Percentiles rank a stretch among this genome's conserved stretches.
Evolutionary conservation across 2,888 invertebrate species (phyloP).

Genomic region (Catocala fraxini): DNA sequence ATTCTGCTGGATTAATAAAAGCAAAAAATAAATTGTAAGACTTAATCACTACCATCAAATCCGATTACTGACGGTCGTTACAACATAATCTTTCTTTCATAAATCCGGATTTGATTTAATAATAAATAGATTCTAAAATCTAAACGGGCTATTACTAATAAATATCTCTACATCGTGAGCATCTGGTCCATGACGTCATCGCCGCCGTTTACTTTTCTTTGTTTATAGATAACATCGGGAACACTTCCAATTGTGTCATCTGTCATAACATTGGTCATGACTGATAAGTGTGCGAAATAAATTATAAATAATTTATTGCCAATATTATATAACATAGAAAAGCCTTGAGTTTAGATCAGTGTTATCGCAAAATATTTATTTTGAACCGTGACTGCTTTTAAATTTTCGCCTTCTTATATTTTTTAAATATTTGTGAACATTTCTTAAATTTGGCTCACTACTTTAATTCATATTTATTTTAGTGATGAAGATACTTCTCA

Average conservation of each 20-base stretch:
- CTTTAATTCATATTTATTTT: background rate
- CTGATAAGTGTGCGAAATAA: constrained; percentile 2
- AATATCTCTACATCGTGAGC: constrained; percentile 27
- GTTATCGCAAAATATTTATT: constrained; percentile 10
- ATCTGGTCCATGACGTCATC: constrained; percentile 52
- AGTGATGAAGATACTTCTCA: background rate
- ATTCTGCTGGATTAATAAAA: background rate
- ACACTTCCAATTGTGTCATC: constrained; percentile 45
- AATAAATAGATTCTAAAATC: constrained; percentile 15
- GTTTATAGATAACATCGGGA: constrained; percentile 46
- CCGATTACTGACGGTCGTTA: constrained; percentile 12
- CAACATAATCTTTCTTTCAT: constrained; percentile 34
- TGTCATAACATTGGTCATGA: constrained; percentile 37
- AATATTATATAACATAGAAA: constrained; percentile 9
- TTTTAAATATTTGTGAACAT: background rate
- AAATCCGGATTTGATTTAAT: constrained; percentile 30
- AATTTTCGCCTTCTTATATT: constrained; percentile 12
- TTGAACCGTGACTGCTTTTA: background rate
- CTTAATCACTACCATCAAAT: constrained; percentile 11
- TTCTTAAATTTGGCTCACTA: background rate
- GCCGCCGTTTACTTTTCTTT: constrained; percentile 48
- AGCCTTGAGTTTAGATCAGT: constrained; percentile 6
- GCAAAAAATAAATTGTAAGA: background rate
- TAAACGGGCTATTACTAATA: constrained; percentile 35
- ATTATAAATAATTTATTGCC: constrained; percentile 6